Evolutionary conservation across 2,797 vertebrate genomes (phyloP).

Genomic region (Anableps anableps): DNA sequence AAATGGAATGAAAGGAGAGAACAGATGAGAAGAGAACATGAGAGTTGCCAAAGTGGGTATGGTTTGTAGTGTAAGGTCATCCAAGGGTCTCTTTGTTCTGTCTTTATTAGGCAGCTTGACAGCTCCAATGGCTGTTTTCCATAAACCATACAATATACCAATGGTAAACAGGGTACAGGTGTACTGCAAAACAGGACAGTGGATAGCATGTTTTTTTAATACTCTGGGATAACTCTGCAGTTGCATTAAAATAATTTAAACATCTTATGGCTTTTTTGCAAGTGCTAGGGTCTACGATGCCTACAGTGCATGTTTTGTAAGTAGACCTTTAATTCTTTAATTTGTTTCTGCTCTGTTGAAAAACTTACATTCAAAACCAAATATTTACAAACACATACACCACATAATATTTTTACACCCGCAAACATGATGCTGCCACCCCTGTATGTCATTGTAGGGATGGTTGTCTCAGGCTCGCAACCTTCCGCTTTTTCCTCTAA

Average conservation of each 20-base stretch:
- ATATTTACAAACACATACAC: neutral
- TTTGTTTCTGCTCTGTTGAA: no score
- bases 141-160: constrained; percentile 1
- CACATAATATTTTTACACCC: neutral
- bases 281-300: neutral
- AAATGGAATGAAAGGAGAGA: constrained; percentile 8
- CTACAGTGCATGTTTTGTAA: neutral
- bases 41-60: constrained; percentile 51
- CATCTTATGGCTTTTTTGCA: neutral
- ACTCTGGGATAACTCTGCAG: neutral
- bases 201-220: neutral
- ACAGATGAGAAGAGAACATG: constrained; percentile 10
- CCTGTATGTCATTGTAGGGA: neutral
- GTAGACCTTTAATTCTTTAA: neutral
- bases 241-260: neutral
- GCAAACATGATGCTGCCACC: neutral
- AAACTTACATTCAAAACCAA: neutral
- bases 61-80: constrained; percentile 55
- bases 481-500: neutral
- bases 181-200: neutral
- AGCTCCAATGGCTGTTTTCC: constrained; percentile 31
- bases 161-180: constrained; percentile 13
- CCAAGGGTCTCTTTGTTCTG: constrained; percentile 59
- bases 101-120: constrained; percentile 59
- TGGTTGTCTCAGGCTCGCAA: neutral